phyloP scores from a whole-genome alignment of 2,113 vertebrate genomes.

The Isurus oxyrinchus region DNA sequence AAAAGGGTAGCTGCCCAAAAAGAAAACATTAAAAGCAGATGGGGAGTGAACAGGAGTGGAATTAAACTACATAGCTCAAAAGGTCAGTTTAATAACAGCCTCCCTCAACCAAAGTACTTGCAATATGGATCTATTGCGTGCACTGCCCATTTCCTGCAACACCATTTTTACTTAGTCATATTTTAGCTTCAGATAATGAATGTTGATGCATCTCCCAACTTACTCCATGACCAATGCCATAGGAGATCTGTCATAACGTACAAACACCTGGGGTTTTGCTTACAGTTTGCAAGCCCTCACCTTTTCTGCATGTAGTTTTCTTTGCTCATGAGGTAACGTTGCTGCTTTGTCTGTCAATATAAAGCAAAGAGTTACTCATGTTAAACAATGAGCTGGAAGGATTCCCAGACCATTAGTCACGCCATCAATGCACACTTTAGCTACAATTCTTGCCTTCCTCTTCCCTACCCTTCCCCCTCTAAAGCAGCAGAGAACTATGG shows the following conservation, averaged over 20 bases:
- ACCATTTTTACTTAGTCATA: background rate
- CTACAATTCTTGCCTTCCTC: background rate
- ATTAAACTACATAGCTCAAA: background rate
- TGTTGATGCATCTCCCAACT: background rate
- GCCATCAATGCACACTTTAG: conserved; percentile 13
- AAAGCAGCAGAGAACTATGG: background rate
- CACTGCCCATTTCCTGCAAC: background rate
- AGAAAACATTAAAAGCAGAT: background rate
- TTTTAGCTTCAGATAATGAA: background rate
- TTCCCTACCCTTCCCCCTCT: background rate
- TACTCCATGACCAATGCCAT: background rate
- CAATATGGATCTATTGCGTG: background rate
- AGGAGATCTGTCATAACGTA: background rate
- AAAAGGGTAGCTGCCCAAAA: background rate
- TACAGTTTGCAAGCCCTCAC: conserved; percentile 53
- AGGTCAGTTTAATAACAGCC: background rate
- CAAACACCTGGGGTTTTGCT: background rate
- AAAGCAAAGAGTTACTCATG: conserved; percentile 5
- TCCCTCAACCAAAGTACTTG: background rate
- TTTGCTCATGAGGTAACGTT: conserved; percentile 85
- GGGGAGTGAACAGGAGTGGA: background rate
- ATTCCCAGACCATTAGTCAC: conserved; percentile 32
- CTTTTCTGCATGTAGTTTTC: conserved; percentile 94
- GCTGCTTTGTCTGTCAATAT: conserved; percentile 80
- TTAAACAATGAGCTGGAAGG: background rate